A percentile compares a stretch with the other conserved stretches of the same genome.
phyloP scores from a whole-genome alignment of 2,888 invertebrate genomes.

The Cremastinae sp. region DNA sequence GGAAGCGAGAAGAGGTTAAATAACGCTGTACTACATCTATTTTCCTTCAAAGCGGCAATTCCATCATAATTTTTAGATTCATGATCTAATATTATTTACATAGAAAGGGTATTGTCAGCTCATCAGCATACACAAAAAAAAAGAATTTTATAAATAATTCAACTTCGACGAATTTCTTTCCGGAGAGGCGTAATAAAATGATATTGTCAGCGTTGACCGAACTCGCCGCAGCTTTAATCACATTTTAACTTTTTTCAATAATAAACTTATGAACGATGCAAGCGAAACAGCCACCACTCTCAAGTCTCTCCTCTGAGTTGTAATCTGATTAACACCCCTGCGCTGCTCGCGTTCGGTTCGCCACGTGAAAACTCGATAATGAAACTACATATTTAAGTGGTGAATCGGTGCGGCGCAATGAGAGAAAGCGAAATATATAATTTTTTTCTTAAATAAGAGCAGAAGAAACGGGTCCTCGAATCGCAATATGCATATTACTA shows the following conservation, averaged over 20 bases:
- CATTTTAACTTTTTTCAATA: slow-evolving; percentile 28
- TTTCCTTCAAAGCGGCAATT: no score
- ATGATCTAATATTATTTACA: no score
- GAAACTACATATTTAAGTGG: slow-evolving; percentile 33
- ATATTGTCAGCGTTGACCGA: no score
- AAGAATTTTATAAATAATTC: no score
- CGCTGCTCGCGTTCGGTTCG: slow-evolving; percentile 18
- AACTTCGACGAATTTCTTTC: no score
- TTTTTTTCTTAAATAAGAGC: no score
- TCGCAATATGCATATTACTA: background rate
- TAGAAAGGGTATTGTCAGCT: no score
- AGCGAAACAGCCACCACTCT: background rate
- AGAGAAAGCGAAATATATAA: background rate
- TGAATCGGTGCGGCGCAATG: background rate
- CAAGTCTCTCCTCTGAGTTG: slow-evolving; percentile 3
- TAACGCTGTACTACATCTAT: no score
- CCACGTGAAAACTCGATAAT: slow-evolving; percentile 38
- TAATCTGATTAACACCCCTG: slow-evolving; percentile 38
- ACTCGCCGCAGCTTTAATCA: background rate
- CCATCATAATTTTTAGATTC: no score
- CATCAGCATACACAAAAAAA: slow-evolving; percentile 61
- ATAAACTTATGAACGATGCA: slow-evolving; percentile 21
- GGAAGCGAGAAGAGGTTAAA: slow-evolving; percentile 25
- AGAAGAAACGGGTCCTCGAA: background rate
- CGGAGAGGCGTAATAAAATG: no score